phyloP scores from a whole-genome alignment of 2,888 invertebrate genomes.

The Cepaea hortensis region DNA sequence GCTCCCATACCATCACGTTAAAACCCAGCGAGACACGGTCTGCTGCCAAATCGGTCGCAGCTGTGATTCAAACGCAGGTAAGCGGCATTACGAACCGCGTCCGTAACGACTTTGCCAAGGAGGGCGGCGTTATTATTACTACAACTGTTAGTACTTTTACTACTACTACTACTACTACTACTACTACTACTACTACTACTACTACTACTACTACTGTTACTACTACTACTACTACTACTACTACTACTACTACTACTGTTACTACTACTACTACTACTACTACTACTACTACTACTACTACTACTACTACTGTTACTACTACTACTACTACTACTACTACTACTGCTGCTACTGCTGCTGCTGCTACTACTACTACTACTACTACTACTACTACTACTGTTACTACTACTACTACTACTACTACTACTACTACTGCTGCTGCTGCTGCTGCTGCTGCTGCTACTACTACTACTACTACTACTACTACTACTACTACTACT shows the following conservation, averaged over 20 bases:
- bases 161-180: neutral
- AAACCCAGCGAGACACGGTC: too few species aligned
- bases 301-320: conserved; percentile 1
- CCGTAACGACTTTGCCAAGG: too few species aligned
- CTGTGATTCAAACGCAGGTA: too few species aligned
- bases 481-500: conserved; percentile 18
- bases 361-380: conserved; percentile 39
- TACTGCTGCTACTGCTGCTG: conserved; percentile 37
- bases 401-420: conserved; percentile 37
- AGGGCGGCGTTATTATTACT: too few species aligned
- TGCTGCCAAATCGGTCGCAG: too few species aligned
- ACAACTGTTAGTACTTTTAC: neutral
- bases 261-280: too few species aligned
- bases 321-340: conserved; percentile 46
- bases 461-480: neutral
- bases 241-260: neutral
- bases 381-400: conserved; percentile 35
- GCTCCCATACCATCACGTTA: too few species aligned
- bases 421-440: conserved; percentile 42
- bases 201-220: neutral
- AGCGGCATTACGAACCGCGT: too few species aligned
- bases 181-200: conserved; percentile 22
- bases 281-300: neutral
- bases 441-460: neutral
- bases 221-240: conserved; percentile 22